Base-by-base conservation (phyloP, 1,140 invertebrate species). In the Stenopsyche tienmushanensis region DNA sequence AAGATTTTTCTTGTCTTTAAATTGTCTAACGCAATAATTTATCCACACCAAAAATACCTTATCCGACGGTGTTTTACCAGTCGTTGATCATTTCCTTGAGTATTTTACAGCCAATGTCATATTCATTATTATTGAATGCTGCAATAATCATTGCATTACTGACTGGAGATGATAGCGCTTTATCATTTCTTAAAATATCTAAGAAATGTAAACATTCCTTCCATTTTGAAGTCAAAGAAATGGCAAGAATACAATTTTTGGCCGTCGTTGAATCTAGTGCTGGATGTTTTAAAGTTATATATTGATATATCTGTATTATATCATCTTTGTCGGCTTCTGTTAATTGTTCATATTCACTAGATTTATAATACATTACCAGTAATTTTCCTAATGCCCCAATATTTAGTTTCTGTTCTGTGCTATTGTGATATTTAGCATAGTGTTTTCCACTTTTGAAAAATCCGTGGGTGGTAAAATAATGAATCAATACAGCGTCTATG, bases 151-250 rank as follows among this genome's bases (percentile, higher is more conserved):
- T 41, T 18, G 65, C 72, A 72, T 75, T 83, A 67, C 83, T 84
- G 1, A 75, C 68, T 5, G 58, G 59, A 20, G 73, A 70, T 65
- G 67, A 72, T 1, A 78, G 77, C 8, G 9, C 72, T 25, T 68
- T 53, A 20, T 75, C 78, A 44, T 83, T 34, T 72, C 83, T 78
- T 62, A 86, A 78, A 70, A 83, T 83, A 52, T 87, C 75, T 8
- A 90, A 77, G 24, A 90, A 68, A 67, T 84, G 76, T 1, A 85
- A 42, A 58, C 82, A 79, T 62, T 86, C 80, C 69, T 81, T 78
- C 87, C 88, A 90, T 57, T 83, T 71, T 59, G 74, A 72, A 10
- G 90, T 88, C 29, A 83, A 71, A 67, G 84, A 85, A 1, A 92
- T 72, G 1, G 81, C 86, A 54, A 73, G 70, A 44, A 90, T 79